Conservation (phyloP, 2,113 vertebrate species). For the Hylia prasina region DNA sequence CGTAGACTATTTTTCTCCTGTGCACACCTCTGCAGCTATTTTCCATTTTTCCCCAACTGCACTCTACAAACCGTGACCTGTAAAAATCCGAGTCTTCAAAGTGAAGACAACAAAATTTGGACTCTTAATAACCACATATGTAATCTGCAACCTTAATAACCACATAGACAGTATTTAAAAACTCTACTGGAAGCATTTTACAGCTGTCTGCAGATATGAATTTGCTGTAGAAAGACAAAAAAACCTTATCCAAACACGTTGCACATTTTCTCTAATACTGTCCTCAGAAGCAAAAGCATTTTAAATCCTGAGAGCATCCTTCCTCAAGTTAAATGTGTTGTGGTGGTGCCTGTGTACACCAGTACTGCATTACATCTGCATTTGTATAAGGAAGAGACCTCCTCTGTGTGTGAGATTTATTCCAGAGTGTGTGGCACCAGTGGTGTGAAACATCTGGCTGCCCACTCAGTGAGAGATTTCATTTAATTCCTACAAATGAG, state of each 20-base stretch:
- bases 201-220: neutral
- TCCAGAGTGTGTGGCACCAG: neutral
- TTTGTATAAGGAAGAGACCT: neutral
- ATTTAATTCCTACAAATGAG: neutral
- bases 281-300: neutral
- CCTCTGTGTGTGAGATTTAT: neutral
- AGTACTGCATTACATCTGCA: slow-evolving; percentile 47
- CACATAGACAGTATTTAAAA: neutral
- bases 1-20: neutral
- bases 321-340: neutral
- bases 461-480: neutral
- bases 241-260: neutral
- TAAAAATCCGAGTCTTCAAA: neutral
- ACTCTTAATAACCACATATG: neutral
- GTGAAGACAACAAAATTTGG: neutral
- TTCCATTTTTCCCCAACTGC: neutral
- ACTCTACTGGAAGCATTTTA: neutral
- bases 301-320: neutral
- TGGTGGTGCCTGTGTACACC: neutral
- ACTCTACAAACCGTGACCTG: neutral
- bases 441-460: neutral
- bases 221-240: neutral
- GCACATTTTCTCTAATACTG: neutral
- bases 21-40: neutral
- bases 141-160: neutral